Conservation (phyloP, 1,140 invertebrate genomes). For the Dolichoris vasculosae region DNA sequence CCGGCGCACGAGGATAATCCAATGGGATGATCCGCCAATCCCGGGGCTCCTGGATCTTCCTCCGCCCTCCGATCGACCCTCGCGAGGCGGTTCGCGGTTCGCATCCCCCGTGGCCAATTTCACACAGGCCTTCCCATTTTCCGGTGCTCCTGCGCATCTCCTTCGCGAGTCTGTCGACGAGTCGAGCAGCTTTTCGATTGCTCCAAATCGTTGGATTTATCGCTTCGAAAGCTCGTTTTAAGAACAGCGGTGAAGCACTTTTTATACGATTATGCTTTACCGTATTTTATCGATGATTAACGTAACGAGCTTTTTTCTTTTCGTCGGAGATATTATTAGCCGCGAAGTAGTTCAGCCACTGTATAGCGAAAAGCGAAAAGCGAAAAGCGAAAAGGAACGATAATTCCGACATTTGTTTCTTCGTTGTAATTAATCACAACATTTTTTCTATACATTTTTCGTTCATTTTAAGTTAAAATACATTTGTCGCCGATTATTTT, state of each 20-base stretch:
- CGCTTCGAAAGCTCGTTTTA: neutral
- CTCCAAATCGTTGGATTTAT: neutral
- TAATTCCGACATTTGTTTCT: too few relatives aligned
- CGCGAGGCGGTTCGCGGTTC: conserved; percentile 12
- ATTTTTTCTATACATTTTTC: too few relatives aligned
- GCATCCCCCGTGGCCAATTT: neutral
- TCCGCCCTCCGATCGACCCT: conserved; percentile 30
- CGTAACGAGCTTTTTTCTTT: neutral
- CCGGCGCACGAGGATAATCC: conserved; percentile 52
- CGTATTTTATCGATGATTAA: too few relatives aligned
- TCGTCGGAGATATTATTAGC: too few relatives aligned
- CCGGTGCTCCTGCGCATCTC: neutral
- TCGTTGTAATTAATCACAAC: too few relatives aligned
- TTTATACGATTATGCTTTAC: too few relatives aligned
- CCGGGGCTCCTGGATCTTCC: conserved; percentile 1
- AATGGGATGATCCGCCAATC: conserved; percentile 55
- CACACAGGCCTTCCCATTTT: neutral
- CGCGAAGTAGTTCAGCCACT: too few relatives aligned
- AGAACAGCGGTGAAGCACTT: neutral
- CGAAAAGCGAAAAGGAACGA: too few relatives aligned
- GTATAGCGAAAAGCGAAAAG: too few relatives aligned
- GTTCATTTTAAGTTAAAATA: too few relatives aligned
- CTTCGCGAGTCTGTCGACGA: neutral
- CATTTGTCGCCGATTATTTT: too few relatives aligned
- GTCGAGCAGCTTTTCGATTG: neutral